Percentiles rank a stretch among this genome's conserved stretches.
phyloP scores from a whole-genome alignment of 2,888 invertebrate species.

The Pharmacophagus antenor region DNA sequence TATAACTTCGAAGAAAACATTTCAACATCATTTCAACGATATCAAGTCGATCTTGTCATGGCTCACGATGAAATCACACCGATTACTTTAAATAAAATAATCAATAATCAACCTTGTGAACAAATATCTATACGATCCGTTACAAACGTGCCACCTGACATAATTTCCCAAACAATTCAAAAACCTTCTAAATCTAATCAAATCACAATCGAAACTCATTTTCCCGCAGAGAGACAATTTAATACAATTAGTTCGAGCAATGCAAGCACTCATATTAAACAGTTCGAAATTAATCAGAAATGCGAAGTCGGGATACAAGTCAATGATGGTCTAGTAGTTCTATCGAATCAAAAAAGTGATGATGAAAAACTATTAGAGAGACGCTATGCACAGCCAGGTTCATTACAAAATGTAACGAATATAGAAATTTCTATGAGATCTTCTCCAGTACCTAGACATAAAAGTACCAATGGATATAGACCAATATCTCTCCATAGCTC shows the following conservation, averaged over 20 bases:
- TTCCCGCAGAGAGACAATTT: constrained; percentile 62
- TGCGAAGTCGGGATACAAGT: constrained; percentile 62
- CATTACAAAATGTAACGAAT: constrained; percentile 74
- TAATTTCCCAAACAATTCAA: constrained; percentile 72
- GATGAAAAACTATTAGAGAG: constrained; percentile 76
- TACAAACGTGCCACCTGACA: constrained; percentile 67
- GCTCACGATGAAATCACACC: constrained; percentile 83
- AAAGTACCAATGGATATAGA: constrained; percentile 62
- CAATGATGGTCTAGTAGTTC: constrained; percentile 50
- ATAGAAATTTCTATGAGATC: constrained; percentile 73
- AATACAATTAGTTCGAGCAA: constrained; percentile 44
- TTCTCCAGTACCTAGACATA: constrained; percentile 53
- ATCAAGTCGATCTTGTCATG: constrained; percentile 82
- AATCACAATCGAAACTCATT: constrained; percentile 73
- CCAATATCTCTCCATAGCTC: constrained; percentile 72
- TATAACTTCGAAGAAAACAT: constrained; percentile 61
- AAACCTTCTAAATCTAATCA: constrained; percentile 65
- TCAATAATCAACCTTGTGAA: constrained; percentile 61
- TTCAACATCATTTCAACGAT: constrained; percentile 64
- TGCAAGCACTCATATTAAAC: constrained; percentile 43
- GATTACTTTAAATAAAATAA: constrained; percentile 70
- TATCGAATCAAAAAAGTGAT: constrained; percentile 73
- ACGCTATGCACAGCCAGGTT: constrained; percentile 60
- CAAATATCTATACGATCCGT: constrained; percentile 44
- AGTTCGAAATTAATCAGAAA: constrained; percentile 50